These are phyloP conservation scores for Balaenoptera acutorostrata DNA, from an alignment of 2,113 vertebrate genomes.

Conservation along the genomic window DNA sequence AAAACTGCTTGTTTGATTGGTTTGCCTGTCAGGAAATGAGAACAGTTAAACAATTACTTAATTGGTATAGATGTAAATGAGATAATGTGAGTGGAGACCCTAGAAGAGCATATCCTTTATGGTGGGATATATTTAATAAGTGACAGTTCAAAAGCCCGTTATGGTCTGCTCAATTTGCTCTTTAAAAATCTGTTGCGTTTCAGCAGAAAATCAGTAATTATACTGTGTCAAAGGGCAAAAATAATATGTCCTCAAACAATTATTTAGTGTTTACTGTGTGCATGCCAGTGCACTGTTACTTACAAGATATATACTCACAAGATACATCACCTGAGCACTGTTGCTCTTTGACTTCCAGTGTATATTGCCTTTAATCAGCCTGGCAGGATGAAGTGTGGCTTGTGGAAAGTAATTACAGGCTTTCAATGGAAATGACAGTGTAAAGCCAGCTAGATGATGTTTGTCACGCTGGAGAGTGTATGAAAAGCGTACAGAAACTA, in stretches of 20 bases:
- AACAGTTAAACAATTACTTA: background rate
- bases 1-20: background rate
- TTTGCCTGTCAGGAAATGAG: background rate
- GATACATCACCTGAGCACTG: background rate
- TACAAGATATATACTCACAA: background rate
- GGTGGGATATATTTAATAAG: background rate
- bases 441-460: conserved; percentile 73
- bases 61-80: background rate
- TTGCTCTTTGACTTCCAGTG: conserved; percentile 38
- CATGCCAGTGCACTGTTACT: background rate
- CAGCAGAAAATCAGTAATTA: background rate
- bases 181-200: background rate
- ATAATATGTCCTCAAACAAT: background rate
- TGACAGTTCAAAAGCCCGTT: background rate
- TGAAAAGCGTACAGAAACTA: conserved; percentile 51
- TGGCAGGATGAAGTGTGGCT: conserved; percentile 73
- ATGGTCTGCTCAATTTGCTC: background rate
- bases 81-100: background rate
- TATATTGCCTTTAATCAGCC: conserved; percentile 72
- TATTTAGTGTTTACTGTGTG: background rate
- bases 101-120: background rate
- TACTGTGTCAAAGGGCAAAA: background rate
- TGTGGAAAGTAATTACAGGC: conserved; percentile 81
- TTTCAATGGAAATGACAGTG: conserved; percentile 78
- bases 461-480: conserved; percentile 76